A percentile compares a stretch with the other conserved stretches of the same genome.
Evolutionary conservation across 2,888 invertebrate species (phyloP).

Genomic region (Unio delphinus): DNA sequence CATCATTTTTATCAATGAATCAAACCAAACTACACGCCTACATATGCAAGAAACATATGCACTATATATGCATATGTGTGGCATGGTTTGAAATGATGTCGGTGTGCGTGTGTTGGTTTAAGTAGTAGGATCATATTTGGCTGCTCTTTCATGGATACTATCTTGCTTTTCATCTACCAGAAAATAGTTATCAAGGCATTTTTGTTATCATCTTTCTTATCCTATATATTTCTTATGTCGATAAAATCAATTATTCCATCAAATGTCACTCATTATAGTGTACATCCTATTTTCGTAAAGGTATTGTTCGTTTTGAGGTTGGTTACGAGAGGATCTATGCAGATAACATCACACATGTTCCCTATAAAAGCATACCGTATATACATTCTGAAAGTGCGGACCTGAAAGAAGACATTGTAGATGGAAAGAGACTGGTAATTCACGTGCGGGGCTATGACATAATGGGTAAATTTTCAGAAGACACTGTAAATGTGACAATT

Average conservation of each 20-base stretch:
- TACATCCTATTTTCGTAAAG: constrained; percentile 7
- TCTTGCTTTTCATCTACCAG: no score
- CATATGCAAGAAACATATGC: no score
- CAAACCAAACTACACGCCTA: no score
- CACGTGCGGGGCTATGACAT: constrained; percentile 26
- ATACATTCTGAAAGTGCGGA: not conserved
- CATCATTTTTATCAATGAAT: no score
- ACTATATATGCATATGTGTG: no score
- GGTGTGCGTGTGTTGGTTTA: no score
- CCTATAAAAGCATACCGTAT: constrained; percentile 8
- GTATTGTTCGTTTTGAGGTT: constrained; percentile 19
- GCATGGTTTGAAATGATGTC: no score
- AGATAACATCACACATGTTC: not conserved
- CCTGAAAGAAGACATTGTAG: constrained; percentile 15
- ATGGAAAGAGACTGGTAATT: constrained; percentile 29
- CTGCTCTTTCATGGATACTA: no score
- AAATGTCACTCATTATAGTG: not conserved
- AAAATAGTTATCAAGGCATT: not conserved
- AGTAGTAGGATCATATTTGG: no score
- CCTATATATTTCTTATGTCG: not conserved
- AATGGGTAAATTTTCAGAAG: constrained; percentile 25
- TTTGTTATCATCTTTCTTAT: not conserved
- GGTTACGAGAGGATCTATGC: constrained; percentile 11
- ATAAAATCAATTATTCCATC: no score
- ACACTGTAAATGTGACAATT: constrained; percentile 22